A percentile compares a stretch with the other conserved stretches of the same genome.
phyloP scores from a whole-genome alignment of 2,888 invertebrate species.

The Anodontia alba region DNA sequence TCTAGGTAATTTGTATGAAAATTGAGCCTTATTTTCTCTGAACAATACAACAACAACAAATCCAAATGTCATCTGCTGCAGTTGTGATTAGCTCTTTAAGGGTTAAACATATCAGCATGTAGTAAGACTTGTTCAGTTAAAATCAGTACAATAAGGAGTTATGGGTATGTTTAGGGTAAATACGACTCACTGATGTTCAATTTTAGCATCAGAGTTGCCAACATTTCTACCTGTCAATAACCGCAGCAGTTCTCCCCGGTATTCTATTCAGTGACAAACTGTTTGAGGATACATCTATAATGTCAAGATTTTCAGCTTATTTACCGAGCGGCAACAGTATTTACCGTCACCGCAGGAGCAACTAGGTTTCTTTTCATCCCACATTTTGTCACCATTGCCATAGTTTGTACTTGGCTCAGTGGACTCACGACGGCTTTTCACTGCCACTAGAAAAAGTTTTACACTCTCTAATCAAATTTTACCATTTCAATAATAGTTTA shows the following conservation, averaged over 20 bases:
- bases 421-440: background rate
- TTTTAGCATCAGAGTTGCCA: too few species aligned
- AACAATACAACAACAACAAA: too few species aligned
- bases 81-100: too few species aligned
- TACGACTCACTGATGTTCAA: too few species aligned
- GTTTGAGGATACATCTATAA: conserved; percentile 3
- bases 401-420: background rate
- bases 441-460: background rate
- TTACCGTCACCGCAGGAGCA: background rate
- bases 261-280: background rate
- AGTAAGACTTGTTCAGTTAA: too few species aligned
- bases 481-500: background rate
- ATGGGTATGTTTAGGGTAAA: too few species aligned
- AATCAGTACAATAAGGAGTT: too few species aligned
- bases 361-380: background rate
- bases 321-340: background rate
- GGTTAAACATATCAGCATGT: too few species aligned
- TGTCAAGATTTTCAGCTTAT: conserved; percentile 3
- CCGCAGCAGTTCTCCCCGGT: background rate
- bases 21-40: too few species aligned
- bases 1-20: too few species aligned
- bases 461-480: background rate
- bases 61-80: too few species aligned
- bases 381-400: background rate
- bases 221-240: background rate